Base-by-base conservation (phyloP, 2,113 vertebrate species). In the Misgurnus mizolepis region DNA sequence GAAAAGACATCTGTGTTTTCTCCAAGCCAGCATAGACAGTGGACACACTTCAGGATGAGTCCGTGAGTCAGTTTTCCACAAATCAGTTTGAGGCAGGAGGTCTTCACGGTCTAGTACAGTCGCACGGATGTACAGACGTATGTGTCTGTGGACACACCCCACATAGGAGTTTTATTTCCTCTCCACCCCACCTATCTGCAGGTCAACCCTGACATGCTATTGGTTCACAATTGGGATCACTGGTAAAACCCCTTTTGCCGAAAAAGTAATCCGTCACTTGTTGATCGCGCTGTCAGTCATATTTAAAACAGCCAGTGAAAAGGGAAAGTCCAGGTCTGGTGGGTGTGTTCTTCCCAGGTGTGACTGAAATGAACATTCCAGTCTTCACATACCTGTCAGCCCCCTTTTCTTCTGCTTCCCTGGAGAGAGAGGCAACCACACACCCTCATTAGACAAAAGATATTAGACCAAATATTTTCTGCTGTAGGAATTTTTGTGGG, bases 121-220 rank as follows among this genome's bases (percentile, higher is more conserved):
- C 6, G 17, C 78, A 53, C 12, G 50, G 47, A 58, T 27, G 67
- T 56, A 49, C 45, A 74, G 14, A 61, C 2, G 22, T 82, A 86
- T 85, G 58, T 88, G 87, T 67, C 86, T 72, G 86, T 85, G 89
- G 92, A 92, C 92, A 92, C 92, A 92, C 90, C 89, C 88, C 91
- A 91, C 87, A 88, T 86, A 91, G 90, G 89, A 93, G 92, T 93
- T 93, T 93, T 93, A 93, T 93, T 92, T 85, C 78, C 86, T 84
- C 67, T 73, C 80, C 67, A 89, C 93, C 89, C 93, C 92, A 89
- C 93, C 93, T 91, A 86, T 67, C 77, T 88, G 53, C 5, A 50
- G 82, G 64, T 72, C 72, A 86, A 66, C 82, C 84, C 81, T 84
- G 67, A 3, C 3, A 82, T 87, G 80, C 82, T 72, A 91, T 93